phyloP scores from a whole-genome alignment of 2,113 vertebrate genomes.

The Pluvianellus socialis region DNA sequence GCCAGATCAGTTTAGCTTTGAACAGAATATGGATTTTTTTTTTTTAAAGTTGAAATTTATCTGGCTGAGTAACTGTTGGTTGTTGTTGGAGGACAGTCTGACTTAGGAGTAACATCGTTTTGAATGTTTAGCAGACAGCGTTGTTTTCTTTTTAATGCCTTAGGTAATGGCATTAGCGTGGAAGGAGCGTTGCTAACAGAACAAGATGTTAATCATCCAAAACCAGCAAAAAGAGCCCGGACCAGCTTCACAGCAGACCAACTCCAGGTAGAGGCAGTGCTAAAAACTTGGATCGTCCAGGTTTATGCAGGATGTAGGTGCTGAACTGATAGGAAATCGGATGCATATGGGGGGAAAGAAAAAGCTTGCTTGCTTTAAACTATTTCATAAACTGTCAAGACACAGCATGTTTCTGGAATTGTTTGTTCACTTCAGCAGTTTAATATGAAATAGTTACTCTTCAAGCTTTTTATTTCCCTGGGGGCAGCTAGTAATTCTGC shows the following conservation, averaged over 20 bases:
- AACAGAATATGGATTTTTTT: background rate
- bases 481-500: background rate
- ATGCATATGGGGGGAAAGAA: background rate
- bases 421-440: conserved; percentile 24
- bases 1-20: background rate
- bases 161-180: conserved; percentile 89
- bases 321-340: background rate
- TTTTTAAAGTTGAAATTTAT: background rate
- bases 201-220: conserved; percentile 91
- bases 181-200: conserved; percentile 91
- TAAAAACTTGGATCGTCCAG: background rate
- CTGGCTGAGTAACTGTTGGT: background rate
- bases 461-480: conserved; percentile 31
- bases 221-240: conserved; percentile 94
- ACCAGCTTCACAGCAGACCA: conserved; percentile 99
- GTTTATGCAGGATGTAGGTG: background rate
- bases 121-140: background rate
- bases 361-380: background rate
- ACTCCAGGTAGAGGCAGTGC: conserved; percentile 84
- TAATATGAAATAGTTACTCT: conserved; percentile 13
- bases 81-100: background rate
- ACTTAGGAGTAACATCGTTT: background rate
- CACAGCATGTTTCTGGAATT: conserved; percentile 43
- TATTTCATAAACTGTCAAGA: conserved; percentile 41
- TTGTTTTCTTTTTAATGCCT: conserved; percentile 42